phyloP scores from a whole-genome alignment of 30 jellyfish, hydroid and myxozoan species.

The Hydra vulgaris region DNA sequence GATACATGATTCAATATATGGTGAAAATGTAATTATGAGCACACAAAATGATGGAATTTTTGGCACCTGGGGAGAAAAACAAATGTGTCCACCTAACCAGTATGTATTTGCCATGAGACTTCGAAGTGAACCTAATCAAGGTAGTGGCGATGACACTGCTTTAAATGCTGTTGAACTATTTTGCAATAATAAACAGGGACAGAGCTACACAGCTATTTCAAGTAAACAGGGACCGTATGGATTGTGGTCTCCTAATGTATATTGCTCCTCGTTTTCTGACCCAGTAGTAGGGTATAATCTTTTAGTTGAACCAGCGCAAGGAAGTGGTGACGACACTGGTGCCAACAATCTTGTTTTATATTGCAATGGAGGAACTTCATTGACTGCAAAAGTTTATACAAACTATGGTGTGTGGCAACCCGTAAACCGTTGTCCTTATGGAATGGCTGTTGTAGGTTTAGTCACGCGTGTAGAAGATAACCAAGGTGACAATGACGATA shows the following conservation, averaged over 20 bases:
- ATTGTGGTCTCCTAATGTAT: slow-evolving; percentile 1
- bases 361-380: not conserved
- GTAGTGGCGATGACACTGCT: slow-evolving; percentile 13
- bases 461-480: slow-evolving; percentile 3
- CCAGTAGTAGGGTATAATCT: slow-evolving; percentile 1
- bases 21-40: slow-evolving; percentile 1
- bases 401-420: not conserved
- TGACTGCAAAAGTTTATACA: not conserved
- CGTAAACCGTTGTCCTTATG: slow-evolving; percentile 7
- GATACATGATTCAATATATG: not conserved
- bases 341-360: not conserved
- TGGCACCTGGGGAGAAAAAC: slow-evolving; percentile 5
- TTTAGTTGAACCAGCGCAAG: not conserved
- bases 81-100: not conserved
- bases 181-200: not conserved
- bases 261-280: not conserved
- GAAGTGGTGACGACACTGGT: not conserved
- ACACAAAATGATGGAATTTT: not conserved
- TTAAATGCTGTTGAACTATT: not conserved
- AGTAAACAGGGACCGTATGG: not conserved
- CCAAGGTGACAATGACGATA: not conserved
- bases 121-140: slow-evolving; percentile 11
- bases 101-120: not conserved
- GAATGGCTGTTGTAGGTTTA: slow-evolving; percentile 15
- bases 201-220: not conserved